phyloP scores from a whole-genome alignment of 2,888 invertebrate species.

The Callimorpha dominula region DNA sequence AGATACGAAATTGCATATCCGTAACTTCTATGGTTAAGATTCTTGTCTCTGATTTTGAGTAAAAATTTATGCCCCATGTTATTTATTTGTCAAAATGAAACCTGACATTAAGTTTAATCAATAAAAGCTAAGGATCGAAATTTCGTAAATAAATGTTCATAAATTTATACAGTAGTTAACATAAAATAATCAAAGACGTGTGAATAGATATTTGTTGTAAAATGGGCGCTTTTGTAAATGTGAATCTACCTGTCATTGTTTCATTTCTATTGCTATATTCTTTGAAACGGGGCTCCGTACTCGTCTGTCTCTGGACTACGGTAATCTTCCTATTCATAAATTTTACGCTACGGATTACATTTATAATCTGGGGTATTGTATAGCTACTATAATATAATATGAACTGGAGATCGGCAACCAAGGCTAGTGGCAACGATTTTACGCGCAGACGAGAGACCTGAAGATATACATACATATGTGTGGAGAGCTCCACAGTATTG shows the following conservation, averaged over 20 bases:
- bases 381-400: too few relatives aligned
- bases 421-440: neutral
- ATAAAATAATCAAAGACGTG: neutral
- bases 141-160: neutral
- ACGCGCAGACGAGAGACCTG: neutral
- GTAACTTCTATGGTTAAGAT: too few relatives aligned
- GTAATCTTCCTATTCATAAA: conserved; percentile 45
- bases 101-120: neutral
- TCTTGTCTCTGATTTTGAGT: neutral
- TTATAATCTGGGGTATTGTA: neutral
- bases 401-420: too few relatives aligned
- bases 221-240: conserved; percentile 28
- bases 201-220: neutral
- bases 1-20: too few relatives aligned
- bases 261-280: conserved; percentile 61
- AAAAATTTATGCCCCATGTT: neutral
- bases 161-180: conserved; percentile 2
- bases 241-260: conserved; percentile 57
- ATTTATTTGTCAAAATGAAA: conserved; percentile 4
- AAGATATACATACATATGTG: neutral
- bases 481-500: neutral
- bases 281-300: conserved; percentile 54
- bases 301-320: conserved; percentile 59
- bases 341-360: neutral
- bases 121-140: neutral